Evolutionary conservation across 2,113 vertebrate genomes (phyloP), one percentile per base, ranked within the genome.

Genomic region (Corythoichthys intestinalis): DNA sequence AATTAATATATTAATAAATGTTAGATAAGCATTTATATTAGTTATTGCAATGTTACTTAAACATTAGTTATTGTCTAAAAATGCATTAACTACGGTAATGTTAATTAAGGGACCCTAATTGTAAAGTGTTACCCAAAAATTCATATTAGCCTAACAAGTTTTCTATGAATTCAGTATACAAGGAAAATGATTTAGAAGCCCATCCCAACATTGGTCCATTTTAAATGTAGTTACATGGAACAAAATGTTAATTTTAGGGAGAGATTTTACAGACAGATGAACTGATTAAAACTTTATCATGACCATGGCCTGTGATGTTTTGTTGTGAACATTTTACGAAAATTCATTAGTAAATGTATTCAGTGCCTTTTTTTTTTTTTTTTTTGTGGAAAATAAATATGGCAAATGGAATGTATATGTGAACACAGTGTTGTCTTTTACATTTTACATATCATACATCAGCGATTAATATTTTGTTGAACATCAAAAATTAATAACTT

Each of bases 311-410:
- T 83, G 77, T 85, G 84, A 82, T 72, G 58, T 49, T 72, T 69
- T 78, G 64, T 82, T 85, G 77, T 85, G 81, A 75, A 76, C 73
- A 74, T 72, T 80, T 84, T 80, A 81, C 79, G 78, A 79, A 74
- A 74, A 66, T 68, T 84, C 78, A 81, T 82, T 84, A 75, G 86
- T 78, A 82, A 84, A 85, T 87, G 86, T 90, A 89, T 85, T 87
- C 87, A 91, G 90, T 91, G 91, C 90, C 88, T 91, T 92, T 87
- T 78, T 71, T 44, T 60, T 28, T 60, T 28, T 91, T 91, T 87
- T 78, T 70, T 58, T 34, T 12, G 57, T 73, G 76, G 67, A 67
- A 69, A 90, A 91, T 90, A 88, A 89, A 91, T 48, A 81, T 50
- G 47, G 79, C 14, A 34, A 69, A 75, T 75, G 1, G 53, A 70